Evolutionary conservation across 1,140 invertebrate species (phyloP), one percentile per base, ranked within the genome.

Genomic region (Apolygus lucorum): DNA sequence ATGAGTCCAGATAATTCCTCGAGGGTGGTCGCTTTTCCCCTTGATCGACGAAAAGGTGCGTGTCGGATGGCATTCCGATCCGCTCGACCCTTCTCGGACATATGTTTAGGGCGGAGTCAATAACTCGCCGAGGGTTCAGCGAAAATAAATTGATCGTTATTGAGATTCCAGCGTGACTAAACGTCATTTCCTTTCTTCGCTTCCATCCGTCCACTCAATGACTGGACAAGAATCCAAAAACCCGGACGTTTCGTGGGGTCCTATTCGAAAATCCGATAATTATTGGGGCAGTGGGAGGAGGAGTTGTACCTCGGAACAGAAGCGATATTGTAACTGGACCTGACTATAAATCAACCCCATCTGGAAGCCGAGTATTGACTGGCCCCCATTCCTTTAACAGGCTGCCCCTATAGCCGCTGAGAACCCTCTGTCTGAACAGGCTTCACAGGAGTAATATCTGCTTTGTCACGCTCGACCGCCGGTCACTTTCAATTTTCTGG

Each of bases 401-500:
- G 34, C 8, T 49, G 34, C 34, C 34, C 34, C 34, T 49, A 49
- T 49, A n/a, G n/a, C 34, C 34, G 34, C 8, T 8, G 17, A 49
- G 17, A 8, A 17, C 34, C 34, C 34, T 49, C 34, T 49, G 17
- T 49, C 17, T 49, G 8, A 17, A 49, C 17, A 17, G 34, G 17
- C 34, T 49, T 49, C 34, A 49, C 8, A 49, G 8, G 34, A 49
- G 34, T 8, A 49, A 49, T 17, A 17, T 49, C 34, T 49, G 34
- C 34, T 49, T 49, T 49, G 34, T 49, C 34, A 49, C 34, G 34
- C 34, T 49, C 17, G 34, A 49, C 34, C 34, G 34, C 34, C 34
- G 34, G 34, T 49, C 34, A 49, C 34, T 49, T 49, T 49, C 34
- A 49, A 49, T 49, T 49, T 49, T 49, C 34, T n/a, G n/a, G n/a